Evolutionary conservation across 1,140 invertebrate genomes (phyloP).

Genomic region (Brachionus koreanus): DNA sequence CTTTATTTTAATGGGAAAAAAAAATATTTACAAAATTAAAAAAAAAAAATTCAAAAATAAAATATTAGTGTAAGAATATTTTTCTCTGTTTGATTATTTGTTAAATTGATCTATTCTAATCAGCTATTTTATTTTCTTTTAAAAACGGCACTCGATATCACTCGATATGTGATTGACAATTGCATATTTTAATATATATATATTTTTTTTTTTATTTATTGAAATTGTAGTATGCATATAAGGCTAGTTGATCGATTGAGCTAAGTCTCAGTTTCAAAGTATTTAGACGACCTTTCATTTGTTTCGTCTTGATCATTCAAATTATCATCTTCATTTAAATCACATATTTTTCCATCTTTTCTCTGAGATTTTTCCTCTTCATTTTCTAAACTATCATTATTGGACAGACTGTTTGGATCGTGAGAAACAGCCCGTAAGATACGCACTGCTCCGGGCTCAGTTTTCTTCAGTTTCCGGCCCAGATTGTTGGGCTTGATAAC

Average conservation of each 20-base stretch:
- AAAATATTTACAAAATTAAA: neutral
- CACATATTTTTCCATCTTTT: neutral
- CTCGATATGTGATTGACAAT: neutral
- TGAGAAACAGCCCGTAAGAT: neutral
- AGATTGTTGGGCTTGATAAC: neutral
- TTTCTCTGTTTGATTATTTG: neutral
- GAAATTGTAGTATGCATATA: neutral
- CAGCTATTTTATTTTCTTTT: neutral
- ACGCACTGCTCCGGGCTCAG: neutral
- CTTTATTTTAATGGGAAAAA: neutral
- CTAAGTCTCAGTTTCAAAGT: neutral
- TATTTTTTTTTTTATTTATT: too few relatives aligned
- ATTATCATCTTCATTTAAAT: neutral
- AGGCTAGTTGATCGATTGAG: neutral
- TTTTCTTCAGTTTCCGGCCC: neutral
- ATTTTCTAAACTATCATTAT: constrained; percentile 17
- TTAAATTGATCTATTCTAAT: neutral
- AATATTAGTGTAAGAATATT: too few relatives aligned
- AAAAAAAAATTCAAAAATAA: neutral
- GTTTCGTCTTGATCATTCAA: neutral
- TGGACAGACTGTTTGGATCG: neutral
- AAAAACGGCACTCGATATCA: neutral
- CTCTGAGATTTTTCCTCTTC: neutral
- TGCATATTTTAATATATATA: neutral
- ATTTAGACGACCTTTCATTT: neutral